These are phyloP conservation scores for Selenia dentaria DNA, from an alignment of 2,888 invertebrate genomes.

Conservation along the genomic window DNA sequence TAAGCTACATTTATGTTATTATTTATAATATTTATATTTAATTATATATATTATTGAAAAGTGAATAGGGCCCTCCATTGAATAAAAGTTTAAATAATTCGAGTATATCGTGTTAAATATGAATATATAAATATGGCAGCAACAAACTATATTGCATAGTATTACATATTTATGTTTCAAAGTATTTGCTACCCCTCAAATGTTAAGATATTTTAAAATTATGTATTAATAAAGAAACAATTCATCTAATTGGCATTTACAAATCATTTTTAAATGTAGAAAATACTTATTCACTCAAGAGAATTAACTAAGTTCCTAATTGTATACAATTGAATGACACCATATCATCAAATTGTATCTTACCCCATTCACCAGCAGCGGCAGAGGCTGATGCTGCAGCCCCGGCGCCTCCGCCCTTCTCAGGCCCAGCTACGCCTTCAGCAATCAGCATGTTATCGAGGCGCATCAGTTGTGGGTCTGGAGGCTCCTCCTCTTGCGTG, in stretches of 20 bases:
- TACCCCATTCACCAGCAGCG: constrained; percentile 89
- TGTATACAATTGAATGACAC: constrained; percentile 9
- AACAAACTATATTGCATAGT: no score
- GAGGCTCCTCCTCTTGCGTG: constrained; percentile 98
- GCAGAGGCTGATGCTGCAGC: constrained; percentile 96
- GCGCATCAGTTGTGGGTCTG: constrained; percentile 99
- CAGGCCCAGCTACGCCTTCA: constrained; percentile 98
- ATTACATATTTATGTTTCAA: constrained; percentile 1
- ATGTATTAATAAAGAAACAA: no score
- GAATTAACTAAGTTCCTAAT: not conserved
- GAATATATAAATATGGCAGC: no score
- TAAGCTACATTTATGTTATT: no score
- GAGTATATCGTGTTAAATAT: no score
- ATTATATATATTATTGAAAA: no score
- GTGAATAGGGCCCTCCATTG: no score
- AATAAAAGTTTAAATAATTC: no score
- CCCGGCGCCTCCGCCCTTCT: constrained; percentile 95
- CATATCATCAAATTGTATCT: constrained; percentile 17
- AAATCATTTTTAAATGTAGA: not conserved
- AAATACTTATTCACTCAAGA: not conserved
- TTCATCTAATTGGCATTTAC: not conserved
- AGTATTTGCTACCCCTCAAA: not conserved
- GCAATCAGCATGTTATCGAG: constrained; percentile 99
- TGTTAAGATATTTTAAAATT: no score
- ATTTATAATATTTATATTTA: no score